Conservation (phyloP, 2,888 invertebrate genomes). For the Masnerella sp. region DNA sequence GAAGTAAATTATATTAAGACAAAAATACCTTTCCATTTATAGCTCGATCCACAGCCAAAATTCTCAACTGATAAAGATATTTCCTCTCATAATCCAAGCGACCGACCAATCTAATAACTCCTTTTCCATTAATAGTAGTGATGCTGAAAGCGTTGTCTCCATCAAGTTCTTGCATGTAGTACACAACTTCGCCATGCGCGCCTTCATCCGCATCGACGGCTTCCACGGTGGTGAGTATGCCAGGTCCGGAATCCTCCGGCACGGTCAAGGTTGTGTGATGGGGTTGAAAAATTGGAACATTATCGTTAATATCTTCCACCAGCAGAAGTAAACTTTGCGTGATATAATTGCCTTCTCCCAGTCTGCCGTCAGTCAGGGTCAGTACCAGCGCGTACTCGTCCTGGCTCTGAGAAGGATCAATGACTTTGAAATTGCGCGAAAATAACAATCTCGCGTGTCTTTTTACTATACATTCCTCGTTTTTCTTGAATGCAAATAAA, state of each 20-base stretch:
- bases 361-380: conserved; percentile 91
- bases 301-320: conserved; percentile 95
- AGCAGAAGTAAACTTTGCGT: conserved; percentile 92
- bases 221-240: conserved; percentile 88
- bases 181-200: conserved; percentile 94
- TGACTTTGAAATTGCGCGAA: conserved; percentile 25
- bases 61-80: conserved; percentile 89
- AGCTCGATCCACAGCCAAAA: conserved; percentile 90
- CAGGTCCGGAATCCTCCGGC: conserved; percentile 87
- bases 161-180: conserved; percentile 90
- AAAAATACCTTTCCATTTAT: conserved; percentile 78
- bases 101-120: conserved; percentile 87
- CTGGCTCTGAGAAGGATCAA: conserved; percentile 80
- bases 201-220: conserved; percentile 95
- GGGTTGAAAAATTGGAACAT: conserved; percentile 91
- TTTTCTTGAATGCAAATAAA: no score
- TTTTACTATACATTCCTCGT: no score
- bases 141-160: conserved; percentile 88
- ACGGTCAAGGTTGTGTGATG: conserved; percentile 90
- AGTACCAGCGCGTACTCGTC: conserved; percentile 94
- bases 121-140: conserved; percentile 90
- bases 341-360: conserved; percentile 91
- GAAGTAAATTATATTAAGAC: no score
- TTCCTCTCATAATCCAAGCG: conserved; percentile 91
- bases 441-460: conserved; percentile 7